These are phyloP conservation scores for Glossosoma conforme DNA, from an alignment of 1,140 invertebrate genomes.

Conservation along the genomic window DNA sequence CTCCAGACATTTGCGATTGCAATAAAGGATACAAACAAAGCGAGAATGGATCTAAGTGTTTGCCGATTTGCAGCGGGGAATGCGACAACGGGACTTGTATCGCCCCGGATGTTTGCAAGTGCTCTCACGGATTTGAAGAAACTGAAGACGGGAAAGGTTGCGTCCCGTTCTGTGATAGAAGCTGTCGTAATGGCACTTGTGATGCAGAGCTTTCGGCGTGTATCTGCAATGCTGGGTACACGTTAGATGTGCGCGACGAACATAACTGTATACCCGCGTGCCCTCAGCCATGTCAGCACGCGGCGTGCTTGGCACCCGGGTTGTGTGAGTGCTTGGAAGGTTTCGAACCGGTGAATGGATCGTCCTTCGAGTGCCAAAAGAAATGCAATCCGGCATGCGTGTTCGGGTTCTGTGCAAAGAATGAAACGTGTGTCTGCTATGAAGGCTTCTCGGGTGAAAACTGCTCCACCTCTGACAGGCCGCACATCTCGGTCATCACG, in stretches of 20 bases:
- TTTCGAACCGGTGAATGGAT: neutral
- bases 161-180: conserved; percentile 5
- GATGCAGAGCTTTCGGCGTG: conserved; percentile 1
- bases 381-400: conserved; percentile 29
- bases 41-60: conserved; percentile 36
- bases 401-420: conserved; percentile 9
- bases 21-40: conserved; percentile 48
- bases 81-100: conserved; percentile 37
- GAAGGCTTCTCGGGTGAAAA: conserved; percentile 8
- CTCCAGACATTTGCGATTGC: conserved; percentile 41
- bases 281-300: neutral
- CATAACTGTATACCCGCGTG: neutral
- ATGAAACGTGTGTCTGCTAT: conserved; percentile 33
- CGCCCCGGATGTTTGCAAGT: conserved; percentile 42
- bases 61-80: conserved; percentile 27
- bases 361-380: conserved; percentile 33
- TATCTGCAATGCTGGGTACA: conserved; percentile 7
- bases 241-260: neutral
- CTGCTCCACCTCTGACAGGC: conserved; percentile 3
- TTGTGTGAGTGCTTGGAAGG: conserved; percentile 16
- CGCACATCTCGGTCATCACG: neutral
- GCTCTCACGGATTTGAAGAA: conserved; percentile 34
- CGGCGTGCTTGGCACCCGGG: conserved; percentile 6
- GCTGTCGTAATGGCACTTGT: conserved; percentile 8
- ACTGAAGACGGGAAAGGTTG: conserved; percentile 17